These are phyloP conservation scores for Clarias fuscus DNA, from an alignment of 2,797 vertebrate species.

Conservation along the genomic window DNA sequence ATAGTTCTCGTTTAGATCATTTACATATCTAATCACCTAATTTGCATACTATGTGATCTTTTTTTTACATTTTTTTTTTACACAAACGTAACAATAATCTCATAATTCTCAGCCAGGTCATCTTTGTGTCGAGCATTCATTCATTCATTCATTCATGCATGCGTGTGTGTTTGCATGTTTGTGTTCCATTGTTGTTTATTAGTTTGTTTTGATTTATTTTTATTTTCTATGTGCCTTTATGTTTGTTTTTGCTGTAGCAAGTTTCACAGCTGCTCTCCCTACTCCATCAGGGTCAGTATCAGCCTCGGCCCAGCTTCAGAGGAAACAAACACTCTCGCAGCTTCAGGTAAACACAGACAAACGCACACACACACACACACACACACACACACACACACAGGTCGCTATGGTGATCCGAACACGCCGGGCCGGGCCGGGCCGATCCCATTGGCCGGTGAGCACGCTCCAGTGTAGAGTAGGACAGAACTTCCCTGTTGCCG, in stretches of 20 bases:
- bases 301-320: constrained; percentile 98
- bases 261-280: constrained; percentile 99
- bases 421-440: constrained; percentile 46
- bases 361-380: constrained; percentile 36
- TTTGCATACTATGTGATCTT: background rate
- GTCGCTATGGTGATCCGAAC: constrained; percentile 34
- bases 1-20: background rate
- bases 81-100: background rate
- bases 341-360: constrained; percentile 85
- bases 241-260: constrained; percentile 84
- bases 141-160: constrained; percentile 37
- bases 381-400: background rate
- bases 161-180: constrained; percentile 33
- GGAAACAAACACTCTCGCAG: constrained; percentile 99
- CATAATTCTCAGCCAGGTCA: background rate
- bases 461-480: constrained; percentile 55
- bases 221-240: constrained; percentile 62
- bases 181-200: constrained; percentile 70
- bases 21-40: background rate
- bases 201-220: constrained; percentile 49
- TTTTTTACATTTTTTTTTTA: background rate
- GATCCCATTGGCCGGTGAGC: constrained; percentile 55
- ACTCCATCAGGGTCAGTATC: constrained; percentile 99
- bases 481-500: constrained; percentile 64
- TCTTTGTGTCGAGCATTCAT: constrained; percentile 3